phyloP scores from a whole-genome alignment of 1,140 invertebrate genomes.

The Diorhabda elongata region DNA sequence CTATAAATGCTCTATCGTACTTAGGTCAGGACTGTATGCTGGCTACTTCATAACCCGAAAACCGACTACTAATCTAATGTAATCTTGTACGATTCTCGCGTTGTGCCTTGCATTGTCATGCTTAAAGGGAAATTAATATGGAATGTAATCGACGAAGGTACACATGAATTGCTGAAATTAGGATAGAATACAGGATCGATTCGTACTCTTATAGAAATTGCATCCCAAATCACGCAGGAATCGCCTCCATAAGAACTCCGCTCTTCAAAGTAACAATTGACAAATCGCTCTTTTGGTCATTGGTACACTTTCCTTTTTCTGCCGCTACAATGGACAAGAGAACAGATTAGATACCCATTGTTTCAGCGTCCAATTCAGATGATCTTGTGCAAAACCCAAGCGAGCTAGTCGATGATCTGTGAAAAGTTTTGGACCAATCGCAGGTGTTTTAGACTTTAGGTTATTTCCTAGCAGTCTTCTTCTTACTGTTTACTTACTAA shows the following conservation, averaged over 20 bases:
- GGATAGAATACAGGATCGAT: conserved; percentile 6
- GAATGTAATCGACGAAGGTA: background rate
- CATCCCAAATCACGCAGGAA: background rate
- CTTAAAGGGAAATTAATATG: conserved; percentile 18
- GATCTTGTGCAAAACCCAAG: conserved; percentile 20
- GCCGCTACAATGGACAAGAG: conserved; percentile 13
- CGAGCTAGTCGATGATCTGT: conserved; percentile 14
- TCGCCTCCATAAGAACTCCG: conserved; percentile 6
- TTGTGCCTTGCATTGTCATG: conserved; percentile 12
- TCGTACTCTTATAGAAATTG: background rate
- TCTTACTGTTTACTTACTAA: conserved; percentile 26
- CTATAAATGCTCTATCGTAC: conserved; percentile 24
- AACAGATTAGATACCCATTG: conserved; percentile 20
- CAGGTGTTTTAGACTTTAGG: conserved; percentile 6
- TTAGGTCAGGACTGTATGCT: background rate
- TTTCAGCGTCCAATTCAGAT: conserved; percentile 20
- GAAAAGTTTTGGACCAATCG: conserved; percentile 10
- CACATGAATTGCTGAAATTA: conserved; percentile 8
- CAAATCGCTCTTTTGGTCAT: background rate
- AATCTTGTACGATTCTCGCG: conserved; percentile 5
- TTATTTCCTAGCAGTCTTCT: conserved; percentile 19
- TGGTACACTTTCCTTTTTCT: background rate
- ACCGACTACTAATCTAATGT: background rate
- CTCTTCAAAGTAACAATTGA: background rate
- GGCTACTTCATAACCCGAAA: conserved; percentile 5